A percentile compares a stretch with the other conserved stretches of the same genome.
Conservation (phyloP, 2,113 vertebrate species). For the Polypterus bichir region DNA sequence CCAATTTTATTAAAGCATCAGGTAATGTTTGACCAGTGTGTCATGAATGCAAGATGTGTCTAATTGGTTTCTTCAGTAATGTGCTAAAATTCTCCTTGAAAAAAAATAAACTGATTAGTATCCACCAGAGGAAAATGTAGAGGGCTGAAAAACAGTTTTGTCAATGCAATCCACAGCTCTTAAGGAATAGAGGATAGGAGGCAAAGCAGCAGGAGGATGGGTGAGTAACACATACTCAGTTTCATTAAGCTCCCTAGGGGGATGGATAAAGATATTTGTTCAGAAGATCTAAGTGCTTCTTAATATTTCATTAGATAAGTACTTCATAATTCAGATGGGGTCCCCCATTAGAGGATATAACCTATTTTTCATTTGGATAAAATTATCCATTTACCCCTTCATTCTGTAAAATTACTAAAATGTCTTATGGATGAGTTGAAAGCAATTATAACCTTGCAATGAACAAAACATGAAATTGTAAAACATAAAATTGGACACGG, state of each 20-base stretch:
- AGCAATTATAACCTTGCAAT: neutral
- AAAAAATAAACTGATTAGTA: slow-evolving; percentile 20
- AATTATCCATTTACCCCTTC: slow-evolving; percentile 21
- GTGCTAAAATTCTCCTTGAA: slow-evolving; percentile 20
- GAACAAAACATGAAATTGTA: no score
- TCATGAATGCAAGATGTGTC: slow-evolving; percentile 25
- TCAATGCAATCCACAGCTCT: slow-evolving; percentile 1
- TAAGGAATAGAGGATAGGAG: slow-evolving; percentile 11
- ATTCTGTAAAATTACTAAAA: slow-evolving; percentile 5
- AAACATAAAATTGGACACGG: no score
- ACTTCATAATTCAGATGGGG: slow-evolving; percentile 24
- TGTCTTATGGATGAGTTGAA: neutral
- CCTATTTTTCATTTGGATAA: slow-evolving; percentile 27
- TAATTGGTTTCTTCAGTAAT: slow-evolving; percentile 23
- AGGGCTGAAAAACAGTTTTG: slow-evolving; percentile 15
- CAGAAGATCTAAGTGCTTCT: slow-evolving; percentile 39
- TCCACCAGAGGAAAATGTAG: slow-evolving; percentile 25
- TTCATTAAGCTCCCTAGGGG: slow-evolving; percentile 25
- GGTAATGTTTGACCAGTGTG: slow-evolving; percentile 26
- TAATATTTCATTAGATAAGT: slow-evolving; percentile 37
- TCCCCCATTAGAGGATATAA: slow-evolving; percentile 22
- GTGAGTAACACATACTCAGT: slow-evolving; percentile 23
- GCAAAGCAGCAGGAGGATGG: slow-evolving; percentile 13
- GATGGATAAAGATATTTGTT: slow-evolving; percentile 31
- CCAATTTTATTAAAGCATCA: slow-evolving; percentile 26